phyloP scores from a whole-genome alignment of 2,113 vertebrate species.

The Megaceryle torquata region DNA sequence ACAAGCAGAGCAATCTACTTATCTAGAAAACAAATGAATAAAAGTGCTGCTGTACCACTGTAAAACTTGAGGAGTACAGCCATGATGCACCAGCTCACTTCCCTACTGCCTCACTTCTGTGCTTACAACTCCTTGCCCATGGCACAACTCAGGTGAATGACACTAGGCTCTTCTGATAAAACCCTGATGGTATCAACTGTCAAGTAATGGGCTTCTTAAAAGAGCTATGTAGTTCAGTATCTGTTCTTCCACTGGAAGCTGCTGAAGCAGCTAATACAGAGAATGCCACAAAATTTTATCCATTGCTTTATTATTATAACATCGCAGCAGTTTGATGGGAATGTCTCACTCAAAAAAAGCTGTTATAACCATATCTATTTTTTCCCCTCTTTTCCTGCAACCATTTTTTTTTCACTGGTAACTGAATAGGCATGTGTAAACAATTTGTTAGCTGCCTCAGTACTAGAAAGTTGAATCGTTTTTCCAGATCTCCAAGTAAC shows the following conservation, averaged over 20 bases:
- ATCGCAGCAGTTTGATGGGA: neutral
- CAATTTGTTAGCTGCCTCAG: neutral
- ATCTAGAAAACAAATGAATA: neutral
- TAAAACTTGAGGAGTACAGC: neutral
- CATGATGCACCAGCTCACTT: neutral
- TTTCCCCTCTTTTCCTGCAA: neutral
- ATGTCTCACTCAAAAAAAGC: neutral
- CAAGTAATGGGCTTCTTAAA: neutral
- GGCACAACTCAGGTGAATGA: neutral
- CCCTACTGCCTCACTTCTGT: neutral
- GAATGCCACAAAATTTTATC: neutral
- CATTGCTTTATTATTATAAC: neutral
- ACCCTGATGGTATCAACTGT: neutral
- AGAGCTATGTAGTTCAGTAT: neutral
- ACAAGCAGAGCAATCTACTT: neutral
- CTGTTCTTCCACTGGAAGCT: neutral
- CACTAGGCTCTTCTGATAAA: neutral
- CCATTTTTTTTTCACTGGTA: neutral
- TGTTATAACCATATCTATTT: neutral
- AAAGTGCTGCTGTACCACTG: neutral
- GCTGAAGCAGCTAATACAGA: neutral
- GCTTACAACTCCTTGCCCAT: neutral
- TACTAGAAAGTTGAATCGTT: neutral
- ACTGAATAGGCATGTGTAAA: neutral
- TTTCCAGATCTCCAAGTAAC: neutral